Percentiles rank a stretch among this genome's conserved stretches.
Conservation (phyloP, 2,113 vertebrate species). For the Podarcis cretensis region DNA sequence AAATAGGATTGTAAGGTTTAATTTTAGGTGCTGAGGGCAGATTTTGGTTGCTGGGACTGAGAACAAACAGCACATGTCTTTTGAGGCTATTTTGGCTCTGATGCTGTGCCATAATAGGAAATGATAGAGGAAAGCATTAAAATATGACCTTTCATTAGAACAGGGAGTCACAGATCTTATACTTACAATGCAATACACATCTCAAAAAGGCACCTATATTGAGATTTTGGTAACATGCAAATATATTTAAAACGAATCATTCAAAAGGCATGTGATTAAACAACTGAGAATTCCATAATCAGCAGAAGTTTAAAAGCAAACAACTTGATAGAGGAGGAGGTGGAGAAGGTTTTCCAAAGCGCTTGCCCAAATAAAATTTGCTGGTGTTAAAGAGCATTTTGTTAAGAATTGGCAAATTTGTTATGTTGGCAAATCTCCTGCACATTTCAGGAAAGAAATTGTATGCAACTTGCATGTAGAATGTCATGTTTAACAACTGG, state of each 20-base stretch:
- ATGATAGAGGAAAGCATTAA: not conserved
- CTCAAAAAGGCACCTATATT: conserved; percentile 9
- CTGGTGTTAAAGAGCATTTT: not conserved
- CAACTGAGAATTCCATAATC: not conserved
- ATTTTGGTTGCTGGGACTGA: not conserved
- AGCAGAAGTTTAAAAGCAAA: not conserved
- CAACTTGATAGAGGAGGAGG: not conserved
- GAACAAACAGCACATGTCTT: not conserved
- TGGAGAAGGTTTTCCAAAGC: not conserved
- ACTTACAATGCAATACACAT: not conserved
- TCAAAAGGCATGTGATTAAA: conserved; percentile 1
- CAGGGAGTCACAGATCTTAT: not conserved
- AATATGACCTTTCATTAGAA: not conserved
- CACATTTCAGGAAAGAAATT: not conserved
- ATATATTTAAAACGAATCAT: not conserved
- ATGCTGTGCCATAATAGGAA: not conserved
- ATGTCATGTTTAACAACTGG: not conserved
- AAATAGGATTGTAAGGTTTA: not conserved
- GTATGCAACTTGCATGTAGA: not conserved
- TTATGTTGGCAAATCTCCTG: not conserved
- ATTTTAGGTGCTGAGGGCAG: not conserved
- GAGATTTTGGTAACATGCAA: not conserved
- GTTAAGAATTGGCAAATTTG: not conserved
- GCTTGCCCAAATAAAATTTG: not conserved
- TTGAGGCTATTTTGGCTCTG: not conserved